These are phyloP conservation scores for Malurus splendens DNA, from an alignment of 2,797 vertebrate genomes.

Conservation along the genomic window DNA sequence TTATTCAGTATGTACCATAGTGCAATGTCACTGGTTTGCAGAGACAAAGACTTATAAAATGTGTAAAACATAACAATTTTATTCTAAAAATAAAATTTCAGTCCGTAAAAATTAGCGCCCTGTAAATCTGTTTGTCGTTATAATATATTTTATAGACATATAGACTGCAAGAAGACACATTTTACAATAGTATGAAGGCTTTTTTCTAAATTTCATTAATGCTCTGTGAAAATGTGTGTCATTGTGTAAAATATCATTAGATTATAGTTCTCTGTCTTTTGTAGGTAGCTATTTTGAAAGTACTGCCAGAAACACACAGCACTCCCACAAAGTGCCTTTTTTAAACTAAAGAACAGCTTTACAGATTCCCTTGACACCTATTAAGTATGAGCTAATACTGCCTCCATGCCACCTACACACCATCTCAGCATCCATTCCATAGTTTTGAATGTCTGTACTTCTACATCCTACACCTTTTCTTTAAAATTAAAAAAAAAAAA, in stretches of 20 bases:
- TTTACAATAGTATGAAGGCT: conserved; percentile 1
- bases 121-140: neutral
- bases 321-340: conserved; percentile 57
- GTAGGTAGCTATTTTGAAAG: conserved; percentile 55
- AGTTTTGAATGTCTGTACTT: conserved; percentile 53
- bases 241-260: conserved; percentile 43
- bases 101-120: neutral
- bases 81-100: neutral
- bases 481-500: neutral
- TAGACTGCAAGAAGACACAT: neutral
- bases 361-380: conserved; percentile 40
- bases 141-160: neutral
- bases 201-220: conserved; percentile 44
- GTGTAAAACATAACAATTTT: neutral
- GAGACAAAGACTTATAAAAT: neutral
- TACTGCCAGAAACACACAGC: conserved; percentile 61
- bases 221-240: conserved; percentile 39
- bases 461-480: conserved; percentile 43
- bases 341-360: conserved; percentile 46
- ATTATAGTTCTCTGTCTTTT: conserved; percentile 51
- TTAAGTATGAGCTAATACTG: conserved; percentile 54
- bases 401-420: conserved; percentile 51
- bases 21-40: neutral
- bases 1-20: neutral
- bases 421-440: neutral